Conservation (phyloP, 2,888 invertebrate species). For the Allophyes oxyacanthae region DNA sequence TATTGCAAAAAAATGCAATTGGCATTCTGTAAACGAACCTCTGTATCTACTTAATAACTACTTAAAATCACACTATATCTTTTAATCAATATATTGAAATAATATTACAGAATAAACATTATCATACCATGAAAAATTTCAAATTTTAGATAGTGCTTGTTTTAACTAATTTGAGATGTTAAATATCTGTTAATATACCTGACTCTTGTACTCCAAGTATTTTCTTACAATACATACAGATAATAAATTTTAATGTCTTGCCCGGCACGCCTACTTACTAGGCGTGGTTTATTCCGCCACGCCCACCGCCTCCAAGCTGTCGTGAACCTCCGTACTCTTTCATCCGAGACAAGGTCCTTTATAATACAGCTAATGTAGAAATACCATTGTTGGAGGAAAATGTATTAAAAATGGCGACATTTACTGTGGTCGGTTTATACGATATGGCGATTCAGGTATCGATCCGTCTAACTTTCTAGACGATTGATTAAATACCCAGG, state of each 20-base stretch:
- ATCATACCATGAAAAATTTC: too few species aligned
- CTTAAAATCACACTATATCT: too few species aligned
- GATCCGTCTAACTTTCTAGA: constrained; percentile 86
- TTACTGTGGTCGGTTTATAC: constrained; percentile 63
- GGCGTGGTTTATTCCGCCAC: constrained; percentile 79
- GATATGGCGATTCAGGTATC: constrained; percentile 80
- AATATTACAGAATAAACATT: too few species aligned
- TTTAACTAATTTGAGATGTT: neutral
- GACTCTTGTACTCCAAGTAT: constrained; percentile 6
- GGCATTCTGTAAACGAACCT: too few species aligned
- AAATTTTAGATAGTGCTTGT: too few species aligned
- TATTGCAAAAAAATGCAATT: too few species aligned
- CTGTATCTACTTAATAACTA: too few species aligned
- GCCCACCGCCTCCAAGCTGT: constrained; percentile 79
- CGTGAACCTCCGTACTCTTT: constrained; percentile 70
- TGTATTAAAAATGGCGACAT: constrained; percentile 54
- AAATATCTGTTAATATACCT: constrained; percentile 6
- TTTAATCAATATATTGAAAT: too few species aligned
- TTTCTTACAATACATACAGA: constrained; percentile 43
- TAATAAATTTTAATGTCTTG: constrained; percentile 60
- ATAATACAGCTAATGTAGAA: constrained; percentile 73
- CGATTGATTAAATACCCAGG: constrained; percentile 81
- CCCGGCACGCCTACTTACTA: constrained; percentile 73
- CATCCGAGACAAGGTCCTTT: constrained; percentile 74
- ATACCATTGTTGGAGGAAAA: constrained; percentile 56